phyloP scores from a whole-genome alignment of 2,113 vertebrate genomes.

The Ctenodactylus gundi region DNA sequence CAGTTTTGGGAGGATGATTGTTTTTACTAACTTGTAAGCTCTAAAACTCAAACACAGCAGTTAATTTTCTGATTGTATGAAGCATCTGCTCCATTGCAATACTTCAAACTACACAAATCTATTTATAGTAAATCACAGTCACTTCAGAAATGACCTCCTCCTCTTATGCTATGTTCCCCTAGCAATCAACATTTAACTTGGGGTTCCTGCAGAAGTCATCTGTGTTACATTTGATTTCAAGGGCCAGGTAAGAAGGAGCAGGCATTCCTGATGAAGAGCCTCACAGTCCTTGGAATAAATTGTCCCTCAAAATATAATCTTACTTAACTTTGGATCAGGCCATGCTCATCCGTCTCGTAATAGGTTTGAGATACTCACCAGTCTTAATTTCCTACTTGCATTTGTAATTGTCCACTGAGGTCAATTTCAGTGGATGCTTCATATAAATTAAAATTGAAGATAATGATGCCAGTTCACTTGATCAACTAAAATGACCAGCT shows the following conservation, averaged over 20 bases:
- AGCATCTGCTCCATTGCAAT: not conserved
- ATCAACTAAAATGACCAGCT: slow-evolving; percentile 74
- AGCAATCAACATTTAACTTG: slow-evolving; percentile 40
- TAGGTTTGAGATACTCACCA: slow-evolving; percentile 23
- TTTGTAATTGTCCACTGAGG: slow-evolving; percentile 63
- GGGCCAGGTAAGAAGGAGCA: slow-evolving; percentile 25
- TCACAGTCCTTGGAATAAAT: slow-evolving; percentile 21
- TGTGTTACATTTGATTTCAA: slow-evolving; percentile 37
- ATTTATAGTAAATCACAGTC: not conserved
- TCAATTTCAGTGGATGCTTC: slow-evolving; percentile 59
- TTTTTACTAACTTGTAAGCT: not conserved
- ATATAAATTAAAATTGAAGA: slow-evolving; percentile 76
- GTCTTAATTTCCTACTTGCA: slow-evolving; percentile 66
- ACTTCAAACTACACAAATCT: slow-evolving; percentile 13
- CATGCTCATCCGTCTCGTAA: slow-evolving; percentile 51
- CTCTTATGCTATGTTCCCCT: slow-evolving; percentile 8
- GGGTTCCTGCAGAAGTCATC: not conserved
- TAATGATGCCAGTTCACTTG: slow-evolving; percentile 71
- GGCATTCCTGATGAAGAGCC: not conserved
- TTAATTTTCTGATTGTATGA: slow-evolving; percentile 6
- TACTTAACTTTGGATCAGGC: slow-evolving; percentile 24
- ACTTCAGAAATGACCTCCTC: slow-evolving; percentile 44
- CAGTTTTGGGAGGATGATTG: not conserved
- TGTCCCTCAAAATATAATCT: slow-evolving; percentile 34
- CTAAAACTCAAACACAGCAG: slow-evolving; percentile 1